A percentile compares a stretch with the other conserved stretches of the same genome.
phyloP scores from a whole-genome alignment of 2,113 vertebrate genomes.

The Rutilus rutilus region DNA sequence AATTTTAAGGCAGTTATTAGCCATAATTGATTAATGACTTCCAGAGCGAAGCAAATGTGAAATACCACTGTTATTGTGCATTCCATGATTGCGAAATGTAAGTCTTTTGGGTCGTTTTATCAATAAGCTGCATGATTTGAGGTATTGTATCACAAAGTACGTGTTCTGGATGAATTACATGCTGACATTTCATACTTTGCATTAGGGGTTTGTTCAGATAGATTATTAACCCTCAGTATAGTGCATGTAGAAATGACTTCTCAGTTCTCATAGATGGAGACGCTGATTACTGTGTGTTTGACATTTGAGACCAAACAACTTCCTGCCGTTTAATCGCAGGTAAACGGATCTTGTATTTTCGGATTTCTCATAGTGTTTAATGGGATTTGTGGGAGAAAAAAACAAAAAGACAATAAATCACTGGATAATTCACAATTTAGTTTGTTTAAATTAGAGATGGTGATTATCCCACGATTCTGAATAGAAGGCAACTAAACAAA shows the following conservation, averaged over 20 bases:
- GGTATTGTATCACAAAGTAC: background rate
- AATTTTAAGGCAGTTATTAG: too few species aligned
- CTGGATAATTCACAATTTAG: too few species aligned
- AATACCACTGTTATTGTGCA: too few species aligned
- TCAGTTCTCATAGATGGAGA: background rate
- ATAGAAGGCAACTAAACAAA: too few species aligned
- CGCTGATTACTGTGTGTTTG: slow-evolving; percentile 3
- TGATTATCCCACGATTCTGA: too few species aligned
- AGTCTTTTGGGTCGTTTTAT: background rate
- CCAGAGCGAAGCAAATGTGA: too few species aligned
- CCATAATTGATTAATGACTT: too few species aligned
- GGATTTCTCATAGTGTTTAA: background rate
- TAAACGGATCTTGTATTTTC: background rate
- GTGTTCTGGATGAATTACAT: background rate
- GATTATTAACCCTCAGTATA: slow-evolving; percentile 1
- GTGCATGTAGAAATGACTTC: background rate
- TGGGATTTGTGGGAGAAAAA: background rate
- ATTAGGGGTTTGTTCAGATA: slow-evolving; percentile 3
- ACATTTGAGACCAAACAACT: slow-evolving; percentile 21
- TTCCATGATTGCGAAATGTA: too few species aligned
- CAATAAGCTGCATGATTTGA: background rate
- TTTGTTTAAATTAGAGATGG: too few species aligned
- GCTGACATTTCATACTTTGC: slow-evolving; percentile 4
- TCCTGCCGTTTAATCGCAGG: background rate
- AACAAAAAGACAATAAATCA: background rate